Percentiles rank a stretch among this genome's conserved stretches.
Conservation (phyloP, 2,797 vertebrate species). For the Lates japonicus region DNA sequence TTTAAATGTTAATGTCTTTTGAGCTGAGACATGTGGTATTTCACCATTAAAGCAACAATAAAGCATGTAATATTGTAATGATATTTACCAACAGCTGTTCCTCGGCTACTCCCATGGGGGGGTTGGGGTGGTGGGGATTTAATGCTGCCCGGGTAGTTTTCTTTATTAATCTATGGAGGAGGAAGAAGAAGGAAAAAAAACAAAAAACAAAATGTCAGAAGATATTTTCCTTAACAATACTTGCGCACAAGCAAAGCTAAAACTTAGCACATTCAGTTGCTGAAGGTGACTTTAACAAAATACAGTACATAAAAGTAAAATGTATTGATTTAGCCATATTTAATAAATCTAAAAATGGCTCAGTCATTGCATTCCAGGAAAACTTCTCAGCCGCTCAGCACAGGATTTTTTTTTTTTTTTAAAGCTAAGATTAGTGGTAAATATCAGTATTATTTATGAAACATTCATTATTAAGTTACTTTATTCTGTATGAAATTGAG, state of each 20-base stretch:
- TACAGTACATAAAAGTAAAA: not conserved
- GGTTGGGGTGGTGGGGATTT: conserved; percentile 46
- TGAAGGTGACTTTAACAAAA: conserved; percentile 9
- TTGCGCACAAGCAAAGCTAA: conserved; percentile 41
- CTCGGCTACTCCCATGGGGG: conserved; percentile 56
- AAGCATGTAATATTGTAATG: conserved; percentile 84
- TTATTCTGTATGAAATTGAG: conserved; percentile 63
- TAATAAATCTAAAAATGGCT: conserved; percentile 9
- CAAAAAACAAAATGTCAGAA: conserved; percentile 63
- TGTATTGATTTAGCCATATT: not conserved
- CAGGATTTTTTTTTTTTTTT: not conserved
- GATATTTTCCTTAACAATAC: conserved; percentile 65
- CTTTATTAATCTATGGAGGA: conserved; percentile 77
- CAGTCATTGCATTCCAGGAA: conserved; percentile 18
- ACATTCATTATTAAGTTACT: conserved; percentile 62
- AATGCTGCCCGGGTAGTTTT: conserved; percentile 68
- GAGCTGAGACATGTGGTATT: conserved; percentile 82
- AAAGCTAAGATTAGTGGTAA: conserved; percentile 47
- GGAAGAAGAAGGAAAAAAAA: conserved; percentile 43
- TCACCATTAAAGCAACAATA: conserved; percentile 83
- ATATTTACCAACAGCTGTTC: conserved; percentile 88
- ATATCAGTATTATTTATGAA: conserved; percentile 68
- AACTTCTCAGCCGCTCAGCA: conserved; percentile 6
- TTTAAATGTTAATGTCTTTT: conserved; percentile 87
- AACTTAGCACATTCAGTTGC: not conserved